Base-by-base conservation (phyloP, 2,797 vertebrate species). In the Sebastes ruberrimus region DNA sequence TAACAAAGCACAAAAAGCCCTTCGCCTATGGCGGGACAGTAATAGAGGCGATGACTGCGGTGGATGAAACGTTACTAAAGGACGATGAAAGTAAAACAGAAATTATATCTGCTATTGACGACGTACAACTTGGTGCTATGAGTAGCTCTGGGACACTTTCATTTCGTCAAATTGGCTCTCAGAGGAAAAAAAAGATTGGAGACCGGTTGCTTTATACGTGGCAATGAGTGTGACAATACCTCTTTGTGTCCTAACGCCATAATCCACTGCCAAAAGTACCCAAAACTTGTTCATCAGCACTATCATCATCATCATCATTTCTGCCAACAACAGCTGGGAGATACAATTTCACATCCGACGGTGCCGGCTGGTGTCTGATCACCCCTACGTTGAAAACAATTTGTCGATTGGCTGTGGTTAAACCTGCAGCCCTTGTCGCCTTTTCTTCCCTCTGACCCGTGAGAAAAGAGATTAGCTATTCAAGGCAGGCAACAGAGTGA, bases 381-480 rank as follows among this genome's bases (percentile, higher is more conserved):
- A 6, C 68, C 23, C 62, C 25, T 35, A 30, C 38, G 32, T 53
- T 57, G 76, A 87, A 83, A 90, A 93, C 90, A 89, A 90, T 92
- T 85, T 82, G 83, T 71, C 60, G 42, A 91, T 92, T 80, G 74
- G 88, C 78, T 30, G 82, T 72, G 89, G 88, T 89, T 88, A 81
- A 90, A 92, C 65, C 81, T 55, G 73, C 53, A 22, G 75, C 68
- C 35, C 14, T 84, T 2, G 71, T 55, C 53, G 69, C 80, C 81
- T 90, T 46, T 91, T 92, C 85, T 92, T 93, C 89, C 80, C 81
- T 27, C 83, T 90, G 93, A 94, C 93, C 92, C 80, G 63, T 83
- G 87, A 86, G 88, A 80, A 90, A 90, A 82, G 85, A 92, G 93
- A 94, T 95, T 94, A 94, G 87, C 92, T 86, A 93, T 90, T 92